phyloP scores from a whole-genome alignment of 2,888 invertebrate genomes.

The Pteria penguin region DNA sequence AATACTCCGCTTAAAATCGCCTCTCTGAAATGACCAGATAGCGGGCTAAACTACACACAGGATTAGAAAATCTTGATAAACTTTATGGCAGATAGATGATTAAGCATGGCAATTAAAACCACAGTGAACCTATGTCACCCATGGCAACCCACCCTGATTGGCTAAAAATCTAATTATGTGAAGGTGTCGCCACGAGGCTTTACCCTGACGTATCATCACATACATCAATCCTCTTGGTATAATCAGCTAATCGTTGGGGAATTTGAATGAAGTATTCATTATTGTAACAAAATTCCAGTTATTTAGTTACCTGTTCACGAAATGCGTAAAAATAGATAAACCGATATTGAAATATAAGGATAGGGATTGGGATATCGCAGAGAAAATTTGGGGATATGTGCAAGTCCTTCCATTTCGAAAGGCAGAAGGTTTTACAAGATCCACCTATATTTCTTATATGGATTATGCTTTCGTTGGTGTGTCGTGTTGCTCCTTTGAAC shows the following conservation, averaged over 20 bases:
- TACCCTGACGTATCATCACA: background rate
- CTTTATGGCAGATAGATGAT: constrained; percentile 33
- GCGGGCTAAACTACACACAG: constrained; percentile 19
- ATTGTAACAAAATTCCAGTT: background rate
- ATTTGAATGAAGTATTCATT: background rate
- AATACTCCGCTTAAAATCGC: constrained; percentile 16
- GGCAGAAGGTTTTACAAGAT: too few species aligned
- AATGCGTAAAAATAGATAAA: too few species aligned
- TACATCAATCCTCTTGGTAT: constrained; percentile 6
- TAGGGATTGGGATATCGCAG: too few species aligned
- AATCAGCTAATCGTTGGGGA: background rate
- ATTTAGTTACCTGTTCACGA: too few species aligned
- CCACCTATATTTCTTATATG: too few species aligned
- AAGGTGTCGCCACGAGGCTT: background rate
- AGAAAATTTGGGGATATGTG: too few species aligned
- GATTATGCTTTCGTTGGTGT: too few species aligned
- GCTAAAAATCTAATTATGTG: constrained; percentile 30
- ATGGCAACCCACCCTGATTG: constrained; percentile 12
- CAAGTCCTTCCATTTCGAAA: too few species aligned
- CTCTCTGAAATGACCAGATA: constrained; percentile 29
- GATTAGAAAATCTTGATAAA: constrained; percentile 26
- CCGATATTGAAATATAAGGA: too few species aligned
- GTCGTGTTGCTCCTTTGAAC: too few species aligned
- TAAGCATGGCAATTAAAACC: constrained; percentile 29
- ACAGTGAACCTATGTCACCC: constrained; percentile 13